phyloP scores from a whole-genome alignment of 2,113 vertebrate genomes.

The Pedionomus torquatus region DNA sequence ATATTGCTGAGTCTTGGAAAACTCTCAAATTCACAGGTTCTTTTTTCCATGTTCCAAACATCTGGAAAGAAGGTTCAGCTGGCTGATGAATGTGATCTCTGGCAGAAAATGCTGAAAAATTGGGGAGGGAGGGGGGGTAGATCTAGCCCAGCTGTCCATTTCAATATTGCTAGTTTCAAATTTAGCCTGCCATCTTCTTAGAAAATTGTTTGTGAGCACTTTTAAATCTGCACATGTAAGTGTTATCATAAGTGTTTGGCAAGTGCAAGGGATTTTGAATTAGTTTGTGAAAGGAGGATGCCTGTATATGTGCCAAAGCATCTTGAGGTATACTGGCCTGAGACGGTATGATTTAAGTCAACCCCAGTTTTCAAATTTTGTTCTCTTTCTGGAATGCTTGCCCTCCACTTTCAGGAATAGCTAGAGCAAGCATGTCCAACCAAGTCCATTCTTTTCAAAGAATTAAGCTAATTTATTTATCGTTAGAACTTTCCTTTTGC shows the following conservation, averaged over 20 bases:
- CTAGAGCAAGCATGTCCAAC: not conserved
- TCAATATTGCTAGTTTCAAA: slow-evolving; percentile 6
- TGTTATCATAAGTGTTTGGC: not conserved
- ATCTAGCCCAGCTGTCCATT: slow-evolving; percentile 26
- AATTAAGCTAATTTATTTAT: not conserved
- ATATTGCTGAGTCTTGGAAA: not conserved
- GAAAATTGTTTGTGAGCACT: not conserved
- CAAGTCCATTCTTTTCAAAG: not conserved
- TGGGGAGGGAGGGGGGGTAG: not conserved
- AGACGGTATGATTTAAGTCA: not conserved
- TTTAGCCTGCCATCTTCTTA: slow-evolving; percentile 5
- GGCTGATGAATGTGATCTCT: slow-evolving; percentile 28
- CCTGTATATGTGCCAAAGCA: not conserved
- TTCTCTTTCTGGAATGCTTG: not conserved
- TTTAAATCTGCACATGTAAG: not conserved
- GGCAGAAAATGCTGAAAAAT: slow-evolving; percentile 6
- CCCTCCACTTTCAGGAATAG: not conserved
- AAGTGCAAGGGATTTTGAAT: not conserved
- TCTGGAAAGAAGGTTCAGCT: slow-evolving; percentile 42
- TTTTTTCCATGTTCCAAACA: slow-evolving; percentile 4
- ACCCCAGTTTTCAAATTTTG: not conserved
- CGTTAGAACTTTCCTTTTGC: not conserved
- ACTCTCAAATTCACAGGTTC: not conserved
- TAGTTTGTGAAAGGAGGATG: not conserved
- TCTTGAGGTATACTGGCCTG: not conserved